These are phyloP conservation scores for Nannobrachium achirus DNA, from an alignment of 2,113 vertebrate species.

Conservation along the genomic window DNA sequence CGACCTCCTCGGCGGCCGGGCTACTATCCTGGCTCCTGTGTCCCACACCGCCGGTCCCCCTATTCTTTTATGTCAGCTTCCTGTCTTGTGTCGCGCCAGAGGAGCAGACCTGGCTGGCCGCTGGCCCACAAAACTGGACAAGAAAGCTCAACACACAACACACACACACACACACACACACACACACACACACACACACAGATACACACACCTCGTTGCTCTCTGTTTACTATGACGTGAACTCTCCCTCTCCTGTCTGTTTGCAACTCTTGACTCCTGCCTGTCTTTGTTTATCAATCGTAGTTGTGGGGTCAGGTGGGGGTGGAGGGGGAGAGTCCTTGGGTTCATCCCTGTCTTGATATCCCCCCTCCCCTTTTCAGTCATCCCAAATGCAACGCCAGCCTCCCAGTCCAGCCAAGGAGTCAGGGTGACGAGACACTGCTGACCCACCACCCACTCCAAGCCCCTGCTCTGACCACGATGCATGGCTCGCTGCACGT, in stretches of 20 bases:
- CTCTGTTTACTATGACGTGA: conserved; percentile 41
- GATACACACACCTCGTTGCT: conserved; percentile 14
- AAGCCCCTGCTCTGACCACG: conserved; percentile 50
- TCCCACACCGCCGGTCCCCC: conserved; percentile 51
- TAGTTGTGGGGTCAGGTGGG: not conserved
- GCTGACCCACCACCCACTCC: conserved; percentile 62
- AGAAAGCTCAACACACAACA: conserved; percentile 45
- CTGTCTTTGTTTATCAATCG: conserved; percentile 48
- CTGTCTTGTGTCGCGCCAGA: conserved; percentile 82
- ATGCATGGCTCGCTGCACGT: conserved; percentile 80
- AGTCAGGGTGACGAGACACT: conserved; percentile 74
- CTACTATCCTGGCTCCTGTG: conserved; percentile 66
- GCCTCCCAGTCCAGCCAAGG: conserved; percentile 61
- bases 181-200: conserved; percentile 2
- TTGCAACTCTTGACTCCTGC: conserved; percentile 19
- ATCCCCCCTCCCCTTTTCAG: conserved; percentile 34
- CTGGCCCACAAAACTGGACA: conserved; percentile 63
- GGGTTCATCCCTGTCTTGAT: conserved; percentile 30
- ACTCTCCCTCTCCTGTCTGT: not conserved
- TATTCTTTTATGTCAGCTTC: conserved; percentile 81
- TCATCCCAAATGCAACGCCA: conserved; percentile 43
- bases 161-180: conserved; percentile 25
- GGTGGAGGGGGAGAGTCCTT: conserved; percentile 25
- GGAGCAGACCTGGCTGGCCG: conserved; percentile 65
- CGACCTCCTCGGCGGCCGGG: conserved; percentile 38